Conservation (phyloP, 1,140 invertebrate species). For the Carposina sasakii region DNA sequence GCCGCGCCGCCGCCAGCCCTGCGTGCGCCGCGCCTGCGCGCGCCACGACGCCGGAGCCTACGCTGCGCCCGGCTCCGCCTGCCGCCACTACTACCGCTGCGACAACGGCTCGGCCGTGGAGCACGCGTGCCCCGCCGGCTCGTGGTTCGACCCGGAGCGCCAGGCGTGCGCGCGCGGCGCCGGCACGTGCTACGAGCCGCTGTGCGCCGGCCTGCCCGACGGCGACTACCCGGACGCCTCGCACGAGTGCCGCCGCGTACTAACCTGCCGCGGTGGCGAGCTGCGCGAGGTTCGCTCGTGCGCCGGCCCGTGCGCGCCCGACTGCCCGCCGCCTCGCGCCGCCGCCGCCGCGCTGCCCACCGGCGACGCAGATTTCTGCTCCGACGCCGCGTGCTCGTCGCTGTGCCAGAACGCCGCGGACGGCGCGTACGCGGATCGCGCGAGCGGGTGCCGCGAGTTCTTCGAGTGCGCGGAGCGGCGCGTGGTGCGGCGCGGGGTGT, state of each 20-base stretch:
- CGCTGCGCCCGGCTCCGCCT: constrained; percentile 72
- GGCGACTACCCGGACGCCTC: constrained; percentile 60
- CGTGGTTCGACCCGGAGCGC: constrained; percentile 72
- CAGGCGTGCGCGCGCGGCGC: constrained; percentile 60
- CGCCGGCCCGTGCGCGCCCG: constrained; percentile 25
- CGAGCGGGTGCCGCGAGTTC: constrained; percentile 74
- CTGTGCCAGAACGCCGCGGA: constrained; percentile 63
- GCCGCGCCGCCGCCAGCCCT: constrained; percentile 38
- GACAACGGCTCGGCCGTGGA: constrained; percentile 67
- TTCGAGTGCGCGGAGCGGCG: constrained; percentile 70
- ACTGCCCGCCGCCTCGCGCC: constrained; percentile 46
- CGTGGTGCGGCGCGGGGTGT: constrained; percentile 65
- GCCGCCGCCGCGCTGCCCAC: constrained; percentile 48
- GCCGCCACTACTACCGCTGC: constrained; percentile 67
- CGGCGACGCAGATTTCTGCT: constrained; percentile 59
- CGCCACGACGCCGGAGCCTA: constrained; percentile 48
- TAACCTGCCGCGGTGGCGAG: constrained; percentile 45
- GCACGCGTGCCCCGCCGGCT: constrained; percentile 56
- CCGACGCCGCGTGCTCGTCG: constrained; percentile 58
- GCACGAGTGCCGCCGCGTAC: constrained; percentile 47
- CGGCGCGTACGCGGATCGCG: constrained; percentile 74
- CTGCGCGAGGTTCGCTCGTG: constrained; percentile 42
- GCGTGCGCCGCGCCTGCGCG: constrained; percentile 50
- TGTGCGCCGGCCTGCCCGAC: constrained; percentile 55
- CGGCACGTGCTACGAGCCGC: constrained; percentile 56